Conservation (phyloP, 2,888 invertebrate species). For the Silvanus unidentatus region DNA sequence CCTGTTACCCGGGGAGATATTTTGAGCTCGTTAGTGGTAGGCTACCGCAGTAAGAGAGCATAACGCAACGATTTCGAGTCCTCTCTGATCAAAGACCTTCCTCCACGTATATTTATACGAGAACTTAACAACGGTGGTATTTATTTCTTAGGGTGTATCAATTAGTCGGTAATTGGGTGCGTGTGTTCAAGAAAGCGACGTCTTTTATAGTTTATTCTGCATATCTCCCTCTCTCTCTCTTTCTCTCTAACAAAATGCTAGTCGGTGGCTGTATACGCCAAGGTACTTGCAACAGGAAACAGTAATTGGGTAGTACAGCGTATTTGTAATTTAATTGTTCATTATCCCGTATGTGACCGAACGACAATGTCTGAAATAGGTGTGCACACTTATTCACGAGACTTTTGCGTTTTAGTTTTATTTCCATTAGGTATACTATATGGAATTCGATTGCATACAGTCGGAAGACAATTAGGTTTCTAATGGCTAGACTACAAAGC, state of each 20-base stretch:
- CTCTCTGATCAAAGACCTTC: slow-evolving; percentile 23
- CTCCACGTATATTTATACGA: slow-evolving; percentile 2
- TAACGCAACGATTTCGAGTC: slow-evolving; percentile 11
- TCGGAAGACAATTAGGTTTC: no score
- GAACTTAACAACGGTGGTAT: slow-evolving; percentile 9
- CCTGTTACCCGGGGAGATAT: background rate
- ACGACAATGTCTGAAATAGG: slow-evolving; percentile 24
- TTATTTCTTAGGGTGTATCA: slow-evolving; percentile 24
- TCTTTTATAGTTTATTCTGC: background rate
- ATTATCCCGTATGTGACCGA: slow-evolving; percentile 37
- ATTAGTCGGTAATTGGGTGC: slow-evolving; percentile 29
- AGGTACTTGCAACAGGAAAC: slow-evolving; percentile 36
- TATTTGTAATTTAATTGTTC: slow-evolving; percentile 45
- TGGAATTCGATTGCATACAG: no score
- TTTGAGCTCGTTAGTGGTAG: slow-evolving; percentile 15
- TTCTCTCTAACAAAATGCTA: background rate
- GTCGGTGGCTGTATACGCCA: slow-evolving; percentile 20
- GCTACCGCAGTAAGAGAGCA: slow-evolving; percentile 7
- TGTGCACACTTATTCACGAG: slow-evolving; percentile 8
- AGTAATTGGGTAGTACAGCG: slow-evolving; percentile 43
- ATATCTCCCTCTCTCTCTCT: background rate
- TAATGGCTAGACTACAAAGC: no score
- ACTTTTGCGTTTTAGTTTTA: background rate
- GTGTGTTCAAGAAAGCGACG: slow-evolving; percentile 14
- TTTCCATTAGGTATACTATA: background rate